Evolutionary conservation across 1,140 invertebrate species (phyloP).

Genomic region (Zaprionus capensis): DNA sequence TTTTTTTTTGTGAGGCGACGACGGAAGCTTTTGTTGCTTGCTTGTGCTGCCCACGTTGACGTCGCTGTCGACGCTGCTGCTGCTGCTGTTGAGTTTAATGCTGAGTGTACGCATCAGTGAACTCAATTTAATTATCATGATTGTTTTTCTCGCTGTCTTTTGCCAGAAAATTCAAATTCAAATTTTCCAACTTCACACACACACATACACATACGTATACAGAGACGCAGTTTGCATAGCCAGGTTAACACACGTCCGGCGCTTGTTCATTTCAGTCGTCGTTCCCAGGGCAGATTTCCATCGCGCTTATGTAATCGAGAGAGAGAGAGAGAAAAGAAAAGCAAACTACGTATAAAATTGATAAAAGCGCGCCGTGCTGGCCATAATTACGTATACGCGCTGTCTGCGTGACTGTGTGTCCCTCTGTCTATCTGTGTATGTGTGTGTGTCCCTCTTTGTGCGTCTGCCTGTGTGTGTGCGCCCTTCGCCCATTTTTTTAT

Average conservation of each 20-base stretch:
- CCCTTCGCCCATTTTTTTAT: slow-evolving; percentile 81
- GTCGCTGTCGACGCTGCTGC: slow-evolving; percentile 20
- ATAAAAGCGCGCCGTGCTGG: slow-evolving; percentile 64
- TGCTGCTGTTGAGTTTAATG: slow-evolving; percentile 69
- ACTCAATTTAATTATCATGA: slow-evolving; percentile 83
- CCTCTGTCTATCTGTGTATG: not conserved
- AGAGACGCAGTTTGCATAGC: slow-evolving; percentile 11
- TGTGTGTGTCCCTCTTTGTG: slow-evolving; percentile 13
- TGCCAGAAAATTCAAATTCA: slow-evolving; percentile 57
- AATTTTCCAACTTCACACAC: slow-evolving; percentile 75
- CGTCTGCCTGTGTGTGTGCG: slow-evolving; percentile 33
- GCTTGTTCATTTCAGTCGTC: slow-evolving; percentile 19
- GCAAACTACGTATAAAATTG: slow-evolving; percentile 53
- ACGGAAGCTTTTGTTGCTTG: slow-evolving; percentile 29
- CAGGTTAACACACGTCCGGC: slow-evolving; percentile 44
- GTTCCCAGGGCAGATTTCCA: slow-evolving; percentile 52
- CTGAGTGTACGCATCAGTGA: slow-evolving; percentile 82
- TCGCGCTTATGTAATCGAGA: slow-evolving; percentile 66
- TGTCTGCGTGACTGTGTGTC: slow-evolving; percentile 20
- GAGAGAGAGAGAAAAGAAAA: slow-evolving; percentile 42
- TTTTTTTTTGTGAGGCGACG: slow-evolving; percentile 26
- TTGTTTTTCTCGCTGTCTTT: slow-evolving; percentile 72
- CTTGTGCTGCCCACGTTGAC: not conserved
- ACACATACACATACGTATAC: slow-evolving; percentile 26
- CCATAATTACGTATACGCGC: slow-evolving; percentile 47